phyloP scores from a whole-genome alignment of 2,797 vertebrate species.

The Darevskia nairensis region DNA sequence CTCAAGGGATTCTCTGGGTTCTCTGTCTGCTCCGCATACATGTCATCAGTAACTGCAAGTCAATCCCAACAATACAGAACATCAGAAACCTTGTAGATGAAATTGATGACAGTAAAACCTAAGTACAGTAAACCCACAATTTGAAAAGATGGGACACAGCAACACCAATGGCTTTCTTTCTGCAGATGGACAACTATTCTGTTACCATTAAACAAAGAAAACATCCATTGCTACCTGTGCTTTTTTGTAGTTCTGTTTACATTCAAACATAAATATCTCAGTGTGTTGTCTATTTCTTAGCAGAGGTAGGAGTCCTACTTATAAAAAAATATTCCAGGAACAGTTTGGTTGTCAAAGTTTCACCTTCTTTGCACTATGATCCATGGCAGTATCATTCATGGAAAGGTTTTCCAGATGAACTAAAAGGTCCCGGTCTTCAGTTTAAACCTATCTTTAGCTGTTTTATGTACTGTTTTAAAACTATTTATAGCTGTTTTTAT shows the following conservation, averaged over 20 bases:
- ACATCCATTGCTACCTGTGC: not conserved
- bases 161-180: not conserved
- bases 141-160: not conserved
- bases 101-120: not conserved
- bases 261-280: not conserved
- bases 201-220: not conserved
- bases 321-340: constrained; percentile 22
- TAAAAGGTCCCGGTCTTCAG: too few species aligned
- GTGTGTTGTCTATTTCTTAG: not conserved
- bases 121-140: not conserved
- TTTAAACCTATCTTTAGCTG: too few species aligned
- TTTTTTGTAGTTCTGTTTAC: not conserved
- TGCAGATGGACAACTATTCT: not conserved
- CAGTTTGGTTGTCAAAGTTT: accelerated
- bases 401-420: not conserved
- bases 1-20: constrained; percentile 95
- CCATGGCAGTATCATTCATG: not conserved
- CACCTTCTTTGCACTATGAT: not conserved
- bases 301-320: constrained; percentile 9
- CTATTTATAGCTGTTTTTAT: too few species aligned
- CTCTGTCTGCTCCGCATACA: constrained; percentile 97
- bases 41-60: constrained; percentile 94
- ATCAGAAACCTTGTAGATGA: constrained; percentile 46
- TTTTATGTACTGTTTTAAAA: too few species aligned
- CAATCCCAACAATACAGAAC: constrained; percentile 47